Evolutionary conservation across 2,888 invertebrate genomes (phyloP).

Genomic region (Melanargia galathea): DNA sequence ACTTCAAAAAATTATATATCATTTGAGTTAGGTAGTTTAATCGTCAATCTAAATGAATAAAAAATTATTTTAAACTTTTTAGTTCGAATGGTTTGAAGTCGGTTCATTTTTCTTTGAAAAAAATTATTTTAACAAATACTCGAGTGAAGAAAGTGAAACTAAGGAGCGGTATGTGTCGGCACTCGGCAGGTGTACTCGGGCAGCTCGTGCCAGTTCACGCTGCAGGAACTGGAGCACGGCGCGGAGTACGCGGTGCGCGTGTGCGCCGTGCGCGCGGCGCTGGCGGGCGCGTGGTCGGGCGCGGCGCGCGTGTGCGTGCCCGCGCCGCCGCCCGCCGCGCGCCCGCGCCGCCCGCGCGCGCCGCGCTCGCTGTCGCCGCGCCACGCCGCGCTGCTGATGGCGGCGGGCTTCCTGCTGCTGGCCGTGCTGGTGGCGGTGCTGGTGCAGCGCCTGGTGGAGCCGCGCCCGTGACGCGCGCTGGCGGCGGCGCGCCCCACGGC

Average conservation of each 20-base stretch:
- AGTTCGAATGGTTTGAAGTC: too few relatives aligned
- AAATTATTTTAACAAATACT: not conserved
- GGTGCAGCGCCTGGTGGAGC: constrained; percentile 80
- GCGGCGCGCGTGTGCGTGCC: constrained; percentile 82
- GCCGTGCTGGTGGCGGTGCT: constrained; percentile 84
- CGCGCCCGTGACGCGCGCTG: constrained; percentile 74
- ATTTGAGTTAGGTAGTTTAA: too few relatives aligned
- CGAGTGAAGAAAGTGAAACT: not conserved
- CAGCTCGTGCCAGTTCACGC: constrained; percentile 82
- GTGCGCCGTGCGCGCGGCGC: constrained; percentile 87
- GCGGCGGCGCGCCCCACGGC: constrained; percentile 66
- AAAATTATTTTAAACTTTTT: too few relatives aligned
- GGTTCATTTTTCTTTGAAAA: too few relatives aligned
- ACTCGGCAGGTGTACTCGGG: constrained; percentile 85
- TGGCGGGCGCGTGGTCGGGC: constrained; percentile 67
- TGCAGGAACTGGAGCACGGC: constrained; percentile 87
- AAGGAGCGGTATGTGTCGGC: not conserved
- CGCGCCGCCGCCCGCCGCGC: constrained; percentile 78
- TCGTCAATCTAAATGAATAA: too few relatives aligned
- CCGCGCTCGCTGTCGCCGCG: constrained; percentile 79
- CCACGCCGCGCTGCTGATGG: constrained; percentile 85
- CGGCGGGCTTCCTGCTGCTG: constrained; percentile 82
- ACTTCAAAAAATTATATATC: too few relatives aligned
- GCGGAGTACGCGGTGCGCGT: constrained; percentile 90
- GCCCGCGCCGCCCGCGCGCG: constrained; percentile 83